phyloP scores from a whole-genome alignment of 2,888 invertebrate species.

The Cylloceria caligata region DNA sequence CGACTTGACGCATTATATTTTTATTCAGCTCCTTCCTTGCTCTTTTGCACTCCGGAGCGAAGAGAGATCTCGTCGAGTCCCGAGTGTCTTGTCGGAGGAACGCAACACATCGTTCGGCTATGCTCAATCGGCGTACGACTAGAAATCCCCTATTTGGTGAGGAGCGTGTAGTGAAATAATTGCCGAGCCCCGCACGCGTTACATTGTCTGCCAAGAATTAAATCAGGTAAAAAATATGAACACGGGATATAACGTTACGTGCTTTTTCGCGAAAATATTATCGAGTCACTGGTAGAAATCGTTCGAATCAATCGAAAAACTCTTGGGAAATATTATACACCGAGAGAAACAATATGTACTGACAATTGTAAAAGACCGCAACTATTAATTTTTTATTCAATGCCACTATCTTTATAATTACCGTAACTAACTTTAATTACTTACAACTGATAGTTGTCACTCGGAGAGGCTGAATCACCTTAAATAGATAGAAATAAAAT shows the following conservation, averaged over 20 bases:
- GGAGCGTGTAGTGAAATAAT: slow-evolving; percentile 45
- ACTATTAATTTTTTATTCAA: too few relatives aligned
- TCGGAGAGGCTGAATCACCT: too few relatives aligned
- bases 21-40: slow-evolving; percentile 10
- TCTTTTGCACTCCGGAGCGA: slow-evolving; percentile 8
- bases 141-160: slow-evolving; percentile 66
- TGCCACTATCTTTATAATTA: too few relatives aligned
- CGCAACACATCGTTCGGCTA: slow-evolving; percentile 13
- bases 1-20: slow-evolving; percentile 30
- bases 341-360: too few relatives aligned
- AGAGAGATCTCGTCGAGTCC: slow-evolving; percentile 23
- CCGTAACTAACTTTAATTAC: too few relatives aligned
- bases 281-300: neutral
- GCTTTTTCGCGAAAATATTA: slow-evolving; percentile 30
- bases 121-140: slow-evolving; percentile 35
- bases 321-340: too few relatives aligned
- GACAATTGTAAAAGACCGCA: too few relatives aligned
- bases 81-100: slow-evolving; percentile 4
- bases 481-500: too few relatives aligned
- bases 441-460: too few relatives aligned
- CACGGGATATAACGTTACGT: neutral
- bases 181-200: slow-evolving; percentile 16
- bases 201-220: slow-evolving; percentile 45
- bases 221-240: slow-evolving; percentile 23
- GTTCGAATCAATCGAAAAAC: neutral